Evolutionary conservation across 2,113 vertebrate species (phyloP).

Genomic region (Gnathonemus echidnorhynchus): DNA sequence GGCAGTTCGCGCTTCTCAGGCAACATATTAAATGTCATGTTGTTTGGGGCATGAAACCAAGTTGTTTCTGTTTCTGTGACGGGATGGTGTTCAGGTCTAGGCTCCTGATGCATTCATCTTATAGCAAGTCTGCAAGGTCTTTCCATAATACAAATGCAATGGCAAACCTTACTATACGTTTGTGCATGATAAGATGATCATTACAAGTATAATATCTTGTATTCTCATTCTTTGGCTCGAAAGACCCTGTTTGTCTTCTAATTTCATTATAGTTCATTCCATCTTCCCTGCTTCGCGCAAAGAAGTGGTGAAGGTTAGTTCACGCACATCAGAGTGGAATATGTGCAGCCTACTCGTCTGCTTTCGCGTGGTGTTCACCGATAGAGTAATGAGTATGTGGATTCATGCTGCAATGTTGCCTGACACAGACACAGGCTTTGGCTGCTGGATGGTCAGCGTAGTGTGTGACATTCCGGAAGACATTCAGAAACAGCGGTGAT

Average conservation of each 20-base stretch:
- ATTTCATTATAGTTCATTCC: not conserved
- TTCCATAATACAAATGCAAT: not conserved
- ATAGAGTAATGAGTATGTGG: not conserved
- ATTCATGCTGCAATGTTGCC: not conserved
- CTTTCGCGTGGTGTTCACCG: not conserved
- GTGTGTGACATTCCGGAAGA: not conserved
- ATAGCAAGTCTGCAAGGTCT: not conserved
- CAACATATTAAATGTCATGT: conserved; percentile 1
- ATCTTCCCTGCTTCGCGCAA: not conserved
- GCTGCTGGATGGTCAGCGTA: not conserved
- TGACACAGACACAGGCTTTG: not conserved
- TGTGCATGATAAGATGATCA: not conserved
- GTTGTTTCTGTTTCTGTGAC: not conserved
- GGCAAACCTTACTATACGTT: not conserved
- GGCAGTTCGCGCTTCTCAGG: not conserved
- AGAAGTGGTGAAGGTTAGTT: not conserved
- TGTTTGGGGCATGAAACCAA: not conserved
- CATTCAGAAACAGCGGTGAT: not conserved
- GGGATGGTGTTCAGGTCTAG: not conserved
- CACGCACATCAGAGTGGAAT: not conserved
- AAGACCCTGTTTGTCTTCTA: not conserved
- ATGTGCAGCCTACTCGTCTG: not conserved
- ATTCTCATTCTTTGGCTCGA: not conserved
- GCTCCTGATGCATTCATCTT: not conserved
- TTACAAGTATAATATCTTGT: not conserved